Evolutionary conservation across 2,797 vertebrate species (phyloP).

Genomic region (Scleropages formosus): DNA sequence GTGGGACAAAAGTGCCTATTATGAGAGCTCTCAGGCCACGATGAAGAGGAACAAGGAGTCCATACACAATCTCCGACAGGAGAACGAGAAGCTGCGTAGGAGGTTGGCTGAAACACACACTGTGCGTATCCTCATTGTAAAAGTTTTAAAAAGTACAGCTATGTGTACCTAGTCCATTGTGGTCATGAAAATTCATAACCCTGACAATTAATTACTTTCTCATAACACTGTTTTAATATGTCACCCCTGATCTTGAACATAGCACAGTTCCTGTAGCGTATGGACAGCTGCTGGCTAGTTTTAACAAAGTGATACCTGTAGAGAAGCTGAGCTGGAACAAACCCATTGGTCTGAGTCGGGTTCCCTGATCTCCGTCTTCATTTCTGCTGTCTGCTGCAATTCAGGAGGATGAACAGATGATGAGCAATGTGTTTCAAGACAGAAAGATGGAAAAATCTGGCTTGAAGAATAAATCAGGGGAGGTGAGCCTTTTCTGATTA

Average conservation of each 20-base stretch:
- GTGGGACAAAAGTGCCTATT: slow-evolving; percentile 70
- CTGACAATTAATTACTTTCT: too few relatives aligned
- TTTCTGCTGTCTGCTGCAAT: not conserved
- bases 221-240: too few relatives aligned
- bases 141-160: too few relatives aligned
- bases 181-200: too few relatives aligned
- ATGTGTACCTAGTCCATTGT: too few relatives aligned
- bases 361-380: not conserved
- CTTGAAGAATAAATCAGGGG: slow-evolving; percentile 71
- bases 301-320: too few relatives aligned
- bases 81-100: slow-evolving; percentile 66
- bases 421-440: slow-evolving; percentile 67
- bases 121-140: slow-evolving; percentile 59
- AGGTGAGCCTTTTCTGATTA: slow-evolving; percentile 60
- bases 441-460: slow-evolving; percentile 68
- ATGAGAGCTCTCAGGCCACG: slow-evolving; percentile 68
- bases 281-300: too few relatives aligned
- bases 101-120: slow-evolving; percentile 58
- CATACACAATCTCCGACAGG: slow-evolving; percentile 62
- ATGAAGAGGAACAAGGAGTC: slow-evolving; percentile 72
- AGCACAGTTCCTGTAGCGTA: too few relatives aligned
- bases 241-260: too few relatives aligned
- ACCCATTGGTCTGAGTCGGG: too few relatives aligned
- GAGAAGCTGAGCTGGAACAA: too few relatives aligned
- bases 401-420: slow-evolving; percentile 74